Conservation (phyloP, 2,797 vertebrate species). For the Tadarida brasiliensis region DNA sequence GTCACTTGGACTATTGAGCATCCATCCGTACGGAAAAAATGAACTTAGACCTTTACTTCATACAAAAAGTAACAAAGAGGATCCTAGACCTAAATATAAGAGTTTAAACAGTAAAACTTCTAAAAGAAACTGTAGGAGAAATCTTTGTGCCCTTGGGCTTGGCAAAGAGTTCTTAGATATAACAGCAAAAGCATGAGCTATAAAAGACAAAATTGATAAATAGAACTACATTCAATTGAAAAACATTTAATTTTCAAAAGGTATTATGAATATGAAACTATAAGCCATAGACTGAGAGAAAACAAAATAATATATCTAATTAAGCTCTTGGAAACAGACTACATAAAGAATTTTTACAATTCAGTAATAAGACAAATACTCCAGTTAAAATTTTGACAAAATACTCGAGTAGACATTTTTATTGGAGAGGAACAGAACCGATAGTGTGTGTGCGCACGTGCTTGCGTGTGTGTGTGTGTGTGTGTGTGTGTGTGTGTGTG, state of each 20-base stretch:
- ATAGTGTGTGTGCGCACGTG: not conserved
- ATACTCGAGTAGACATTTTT: not conserved
- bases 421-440: not conserved
- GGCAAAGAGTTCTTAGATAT: not conserved
- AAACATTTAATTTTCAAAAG: slow-evolving; percentile 20
- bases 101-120: not conserved
- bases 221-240: slow-evolving; percentile 36
- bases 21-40: not conserved
- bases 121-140: not conserved
- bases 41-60: not conserved
- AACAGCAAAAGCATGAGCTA: not conserved
- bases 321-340: not conserved
- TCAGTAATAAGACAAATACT: not conserved
- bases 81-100: not conserved
- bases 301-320: slow-evolving; percentile 8
- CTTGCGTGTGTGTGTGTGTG: not conserved
- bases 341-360: slow-evolving; percentile 12
- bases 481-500: too few species aligned
- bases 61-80: not conserved
- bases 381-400: not conserved
- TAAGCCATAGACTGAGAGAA: not conserved
- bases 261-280: slow-evolving; percentile 12
- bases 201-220: slow-evolving; percentile 4
- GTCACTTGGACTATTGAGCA: not conserved
- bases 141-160: not conserved